Conservation (phyloP, 1,140 invertebrate species). For the Papilio helenus region DNA sequence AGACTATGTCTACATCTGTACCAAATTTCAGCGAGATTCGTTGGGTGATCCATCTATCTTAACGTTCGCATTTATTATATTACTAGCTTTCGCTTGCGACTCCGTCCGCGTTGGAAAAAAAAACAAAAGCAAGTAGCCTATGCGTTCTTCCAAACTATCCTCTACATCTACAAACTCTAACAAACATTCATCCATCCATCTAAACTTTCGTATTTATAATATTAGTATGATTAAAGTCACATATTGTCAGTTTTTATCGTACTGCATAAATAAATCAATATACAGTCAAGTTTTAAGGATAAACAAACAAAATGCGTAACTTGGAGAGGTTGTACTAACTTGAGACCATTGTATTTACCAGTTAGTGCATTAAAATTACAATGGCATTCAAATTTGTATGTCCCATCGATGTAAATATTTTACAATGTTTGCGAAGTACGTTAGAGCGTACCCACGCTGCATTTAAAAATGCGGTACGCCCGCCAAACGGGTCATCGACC, state of each 20-base stretch:
- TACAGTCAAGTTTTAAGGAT: not conserved
- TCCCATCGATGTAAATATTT: not conserved
- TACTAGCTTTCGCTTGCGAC: no score
- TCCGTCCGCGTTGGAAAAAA: no score
- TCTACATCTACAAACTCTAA: no score
- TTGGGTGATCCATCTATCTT: no score
- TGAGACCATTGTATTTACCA: not conserved
- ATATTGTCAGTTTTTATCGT: no score
- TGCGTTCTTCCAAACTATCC: no score
- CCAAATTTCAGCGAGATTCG: no score
- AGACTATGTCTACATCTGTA: no score
- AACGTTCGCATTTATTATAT: no score
- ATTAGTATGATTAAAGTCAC: not conserved
- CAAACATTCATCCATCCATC: no score
- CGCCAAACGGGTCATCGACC: conserved; percentile 72
- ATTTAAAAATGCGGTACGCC: conserved; percentile 71
- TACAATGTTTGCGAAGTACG: conserved; percentile 34
- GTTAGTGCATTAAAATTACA: not conserved
- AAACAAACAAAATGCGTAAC: not conserved
- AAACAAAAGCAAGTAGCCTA: no score
- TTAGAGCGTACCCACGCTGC: conserved; percentile 44
- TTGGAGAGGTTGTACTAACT: not conserved
- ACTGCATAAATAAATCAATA: not conserved
- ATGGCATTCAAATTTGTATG: not conserved
- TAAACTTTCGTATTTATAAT: no score